A percentile compares a stretch with the other conserved stretches of the same genome.
Conservation (phyloP, 1,140 invertebrate species). For the Drosophila auraria region DNA sequence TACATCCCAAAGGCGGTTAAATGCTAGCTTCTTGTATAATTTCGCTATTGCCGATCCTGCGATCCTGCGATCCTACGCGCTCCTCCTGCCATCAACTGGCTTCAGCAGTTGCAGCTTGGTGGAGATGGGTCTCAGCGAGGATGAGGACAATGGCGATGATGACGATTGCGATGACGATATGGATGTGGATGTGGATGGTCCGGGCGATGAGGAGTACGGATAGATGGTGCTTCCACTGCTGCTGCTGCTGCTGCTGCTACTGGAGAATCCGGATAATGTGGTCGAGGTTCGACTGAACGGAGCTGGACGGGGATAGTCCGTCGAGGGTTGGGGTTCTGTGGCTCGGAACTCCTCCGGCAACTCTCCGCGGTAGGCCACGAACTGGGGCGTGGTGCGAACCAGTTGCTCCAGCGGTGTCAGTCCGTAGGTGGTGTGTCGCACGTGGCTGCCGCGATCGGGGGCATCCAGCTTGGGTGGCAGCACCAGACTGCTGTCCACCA, state of each 20-base stretch:
- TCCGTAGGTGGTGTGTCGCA: conserved; percentile 86
- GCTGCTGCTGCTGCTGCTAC: conserved; percentile 22
- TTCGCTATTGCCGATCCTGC: conserved; percentile 60
- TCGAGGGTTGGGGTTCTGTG: conserved; percentile 45
- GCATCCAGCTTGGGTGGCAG: conserved; percentile 86
- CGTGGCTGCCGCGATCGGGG: conserved; percentile 61
- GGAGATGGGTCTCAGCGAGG: conserved; percentile 74
- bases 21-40: conserved; percentile 67
- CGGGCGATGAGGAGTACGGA: conserved; percentile 19
- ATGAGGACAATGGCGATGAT: conserved; percentile 56
- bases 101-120: conserved; percentile 78
- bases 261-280: conserved; percentile 25
- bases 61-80: conserved; percentile 37
- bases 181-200: conserved; percentile 19
- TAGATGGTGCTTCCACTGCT: conserved; percentile 27
- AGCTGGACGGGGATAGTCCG: conserved; percentile 50
- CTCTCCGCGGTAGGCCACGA: conserved; percentile 90
- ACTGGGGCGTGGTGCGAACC: conserved; percentile 89
- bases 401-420: conserved; percentile 87
- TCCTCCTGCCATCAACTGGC: conserved; percentile 39
- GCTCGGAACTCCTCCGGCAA: conserved; percentile 86
- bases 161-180: conserved; percentile 20
- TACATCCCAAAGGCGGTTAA: conserved; percentile 63
- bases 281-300: conserved; percentile 31
- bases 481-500: conserved; percentile 88